Base-by-base conservation (phyloP, 1,140 invertebrate species). In the Cydia fagiglandana region DNA sequence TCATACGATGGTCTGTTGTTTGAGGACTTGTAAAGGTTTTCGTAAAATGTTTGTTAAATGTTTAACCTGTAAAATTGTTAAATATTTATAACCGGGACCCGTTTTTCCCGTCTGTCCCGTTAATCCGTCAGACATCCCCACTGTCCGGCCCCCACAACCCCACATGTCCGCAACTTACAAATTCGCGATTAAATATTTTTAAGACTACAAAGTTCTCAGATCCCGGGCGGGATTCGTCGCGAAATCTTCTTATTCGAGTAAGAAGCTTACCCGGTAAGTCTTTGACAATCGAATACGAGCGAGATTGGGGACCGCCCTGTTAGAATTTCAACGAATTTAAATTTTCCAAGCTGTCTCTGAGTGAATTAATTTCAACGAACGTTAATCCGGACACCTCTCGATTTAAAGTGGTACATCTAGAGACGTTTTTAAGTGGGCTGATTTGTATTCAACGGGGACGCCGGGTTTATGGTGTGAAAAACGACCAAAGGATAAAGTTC, bases 211-310 rank as follows among this genome's bases (percentile, higher is more conserved):
- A 88, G 84, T 88, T 84, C 28, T 68, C 13, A 13, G 76, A 79
- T 79, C 76, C 81, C 79, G 77, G 80, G 78, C 77, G 79, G 83
- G 84, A 87, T 86, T 76, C 79, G 24, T 78, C 75, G 78, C 78
- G 68, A 85, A 88, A 88, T 87, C 87, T 88, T 76, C 87, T 88
- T 88, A 88, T 81, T 87, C 85, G 47, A 75, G 85, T 88, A 88
- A 88, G 87, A 80, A 83, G 87, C 87, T 88, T 88, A 88, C 81
- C 75, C 78, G 81, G 83, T 81, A 88, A 87, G 86, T 86, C 87
- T 88, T 84, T 87, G 86, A 88, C 87, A 88, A 88, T 88, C 86
- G 87, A 88, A 84, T 84, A 77, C 80, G 81, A 85, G 78, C 80
- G 78, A 86, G 83, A 84, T 86, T 84, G 83, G 81, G 78, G 80